Base-by-base conservation (phyloP, 2,113 vertebrate genomes). In the Nerophis ophidion region DNA sequence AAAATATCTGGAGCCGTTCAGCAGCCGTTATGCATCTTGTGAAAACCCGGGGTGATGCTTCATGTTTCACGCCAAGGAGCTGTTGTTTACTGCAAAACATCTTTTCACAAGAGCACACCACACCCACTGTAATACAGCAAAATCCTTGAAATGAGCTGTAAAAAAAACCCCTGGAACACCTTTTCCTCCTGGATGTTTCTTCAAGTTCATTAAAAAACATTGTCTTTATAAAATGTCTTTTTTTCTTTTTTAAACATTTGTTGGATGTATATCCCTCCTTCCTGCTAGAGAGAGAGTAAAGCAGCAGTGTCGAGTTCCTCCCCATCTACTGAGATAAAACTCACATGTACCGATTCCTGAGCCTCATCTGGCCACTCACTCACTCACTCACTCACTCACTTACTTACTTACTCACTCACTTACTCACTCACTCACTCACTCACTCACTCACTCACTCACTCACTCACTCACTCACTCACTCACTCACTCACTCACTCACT, bases 201-300 rank as follows among this genome's bases (percentile, higher is more conserved):
- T 57, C 35, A 56, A 80, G 75, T 77, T n/a, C 38, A 72, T 65
- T 76, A 77, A 80, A 82, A 84, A 87, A 77, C 67, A 66, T 57
- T 47, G 11, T 62, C 12, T 44, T 68, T 84, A 81, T 47, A 81
- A 87, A 83, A 84, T 42, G 4, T 63, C 54, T 5, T 38, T 2
- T 51, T 36, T 52, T 12, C 56, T 56, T 15, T 53, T 38, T 26
- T 26, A 2, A 26, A 44, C 40, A 44, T 44, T 11, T 44, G 12
- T 11, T 44, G 40, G 10, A 44, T 44, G 40, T 44, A 4, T 44
- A n/a, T 44, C 11, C 26, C 40, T 44, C 40, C 10, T 11, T 11
- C 40, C 40, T 44, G 40, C 40, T 12, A 5, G 10, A 44, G 40
- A 44, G 40, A 12, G 40, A 12, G 40, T 11, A 44, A 44, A 44